These are phyloP conservation scores for Zosterops lateralis DNA, from an alignment of 2,113 vertebrate genomes.

Conservation along the genomic window DNA sequence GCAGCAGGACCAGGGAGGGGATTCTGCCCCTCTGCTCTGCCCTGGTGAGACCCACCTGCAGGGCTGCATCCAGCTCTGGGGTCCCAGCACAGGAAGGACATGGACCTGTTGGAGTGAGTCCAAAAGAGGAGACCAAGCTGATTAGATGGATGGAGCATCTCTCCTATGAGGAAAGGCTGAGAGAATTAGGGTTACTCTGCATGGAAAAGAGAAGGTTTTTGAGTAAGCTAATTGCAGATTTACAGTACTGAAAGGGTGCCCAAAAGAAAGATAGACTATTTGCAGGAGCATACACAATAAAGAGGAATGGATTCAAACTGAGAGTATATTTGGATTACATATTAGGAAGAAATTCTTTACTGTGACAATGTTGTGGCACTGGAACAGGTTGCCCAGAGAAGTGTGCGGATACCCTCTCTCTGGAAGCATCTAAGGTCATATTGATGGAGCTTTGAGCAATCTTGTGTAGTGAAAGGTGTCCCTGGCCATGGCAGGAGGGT, in stretches of 20 bases:
- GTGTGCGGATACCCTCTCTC: background rate
- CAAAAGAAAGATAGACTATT: background rate
- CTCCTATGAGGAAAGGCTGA: background rate
- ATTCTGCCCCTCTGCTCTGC: background rate
- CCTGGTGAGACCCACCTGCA: background rate
- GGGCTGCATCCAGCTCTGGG: background rate
- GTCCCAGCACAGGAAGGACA: background rate
- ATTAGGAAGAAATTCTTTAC: background rate
- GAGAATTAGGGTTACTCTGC: background rate
- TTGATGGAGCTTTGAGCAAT: background rate
- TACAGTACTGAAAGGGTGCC: background rate
- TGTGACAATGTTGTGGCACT: background rate
- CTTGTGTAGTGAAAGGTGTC: background rate
- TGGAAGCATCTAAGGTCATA: background rate
- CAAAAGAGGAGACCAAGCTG: background rate
- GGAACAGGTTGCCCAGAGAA: background rate
- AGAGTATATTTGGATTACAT: background rate
- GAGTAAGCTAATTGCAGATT: background rate
- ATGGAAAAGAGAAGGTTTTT: background rate
- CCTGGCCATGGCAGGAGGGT: no score
- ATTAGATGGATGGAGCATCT: background rate
- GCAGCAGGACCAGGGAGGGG: background rate
- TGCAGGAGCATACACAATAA: background rate
- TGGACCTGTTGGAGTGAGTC: fast-evolving
- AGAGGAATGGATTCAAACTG: background rate